A percentile compares a stretch with the other conserved stretches of the same genome.
phyloP scores from a whole-genome alignment of 2,888 invertebrate species.

The Tachina lurida region DNA sequence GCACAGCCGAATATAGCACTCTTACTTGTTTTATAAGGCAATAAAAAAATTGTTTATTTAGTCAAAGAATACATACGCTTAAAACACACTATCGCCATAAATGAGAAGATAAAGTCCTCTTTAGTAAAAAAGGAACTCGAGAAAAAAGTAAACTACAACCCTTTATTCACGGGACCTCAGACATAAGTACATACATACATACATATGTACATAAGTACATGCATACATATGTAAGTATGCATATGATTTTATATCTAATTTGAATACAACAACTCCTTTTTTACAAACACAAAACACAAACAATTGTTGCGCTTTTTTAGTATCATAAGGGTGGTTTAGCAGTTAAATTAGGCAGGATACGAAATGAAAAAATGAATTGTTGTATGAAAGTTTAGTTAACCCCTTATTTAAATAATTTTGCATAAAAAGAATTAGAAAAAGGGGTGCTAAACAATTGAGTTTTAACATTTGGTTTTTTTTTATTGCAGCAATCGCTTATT shows the following conservation, averaged over 20 bases:
- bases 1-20: too few relatives aligned
- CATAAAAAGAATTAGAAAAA: conserved; percentile 53
- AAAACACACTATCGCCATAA: conserved; percentile 69
- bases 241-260: conserved; percentile 72
- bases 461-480: conserved; percentile 17
- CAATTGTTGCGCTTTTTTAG: conserved; percentile 45
- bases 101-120: conserved; percentile 24
- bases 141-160: conserved; percentile 52
- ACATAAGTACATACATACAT: not conserved
- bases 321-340: conserved; percentile 40
- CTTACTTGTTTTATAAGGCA: conserved; percentile 12
- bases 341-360: conserved; percentile 27
- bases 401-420: conserved; percentile 68
- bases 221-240: not conserved
- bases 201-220: too few relatives aligned
- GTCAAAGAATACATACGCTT: conserved; percentile 37
- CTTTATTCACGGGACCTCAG: conserved; percentile 43
- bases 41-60: conserved; percentile 5
- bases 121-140: conserved; percentile 23
- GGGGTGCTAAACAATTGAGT: conserved; percentile 52
- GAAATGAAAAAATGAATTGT: not conserved
- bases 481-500: conserved; percentile 24
- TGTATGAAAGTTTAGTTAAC: conserved; percentile 30
- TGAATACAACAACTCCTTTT: conserved; percentile 69
- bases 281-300: not conserved